A percentile compares a stretch with the other conserved stretches of the same genome.
phyloP scores from a whole-genome alignment of 2,888 invertebrate species.

The Helicoverpa assulta region DNA sequence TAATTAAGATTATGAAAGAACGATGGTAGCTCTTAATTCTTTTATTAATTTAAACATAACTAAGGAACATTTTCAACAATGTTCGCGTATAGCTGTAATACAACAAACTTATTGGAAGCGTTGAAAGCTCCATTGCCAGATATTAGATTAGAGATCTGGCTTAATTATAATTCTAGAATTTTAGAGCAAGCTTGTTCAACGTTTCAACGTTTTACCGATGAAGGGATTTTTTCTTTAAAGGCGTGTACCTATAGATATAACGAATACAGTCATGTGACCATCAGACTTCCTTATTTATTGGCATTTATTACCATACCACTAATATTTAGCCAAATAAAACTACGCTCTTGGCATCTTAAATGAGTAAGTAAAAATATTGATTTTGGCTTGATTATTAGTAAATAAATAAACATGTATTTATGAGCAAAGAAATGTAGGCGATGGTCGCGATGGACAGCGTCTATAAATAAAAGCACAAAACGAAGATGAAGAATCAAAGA shows the following conservation, averaged over 20 bases:
- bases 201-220: too few species aligned
- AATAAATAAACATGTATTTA: not conserved
- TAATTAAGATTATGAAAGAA: not conserved
- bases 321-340: conserved; percentile 49
- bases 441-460: too few species aligned
- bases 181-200: too few species aligned
- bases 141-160: too few species aligned
- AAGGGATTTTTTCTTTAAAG: not conserved
- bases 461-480: not conserved
- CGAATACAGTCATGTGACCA: not conserved
- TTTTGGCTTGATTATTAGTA: conserved; percentile 28
- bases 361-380: conserved; percentile 45
- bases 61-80: not conserved
- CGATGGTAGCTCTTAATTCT: not conserved
- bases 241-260: not conserved
- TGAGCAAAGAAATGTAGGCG: not conserved
- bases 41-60: not conserved
- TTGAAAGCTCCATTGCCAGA: too few species aligned
- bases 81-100: not conserved
- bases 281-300: not conserved
- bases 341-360: conserved; percentile 60
- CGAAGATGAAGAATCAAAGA: not conserved
- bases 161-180: too few species aligned
- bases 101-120: not conserved
- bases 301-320: not conserved